These are phyloP conservation scores for Planococcus citri DNA, from an alignment of 1,140 invertebrate genomes.

Conservation along the genomic window DNA sequence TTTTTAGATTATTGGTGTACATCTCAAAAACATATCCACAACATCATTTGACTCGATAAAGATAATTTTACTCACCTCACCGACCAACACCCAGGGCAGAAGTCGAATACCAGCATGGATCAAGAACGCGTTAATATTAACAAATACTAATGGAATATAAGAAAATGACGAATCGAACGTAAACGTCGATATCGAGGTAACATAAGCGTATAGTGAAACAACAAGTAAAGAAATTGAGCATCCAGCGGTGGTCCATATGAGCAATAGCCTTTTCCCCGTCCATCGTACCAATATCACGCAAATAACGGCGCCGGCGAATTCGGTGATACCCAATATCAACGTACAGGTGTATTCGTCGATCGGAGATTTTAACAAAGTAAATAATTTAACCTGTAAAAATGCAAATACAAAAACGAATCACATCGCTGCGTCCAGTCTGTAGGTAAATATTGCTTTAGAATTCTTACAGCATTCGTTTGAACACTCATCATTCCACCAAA, in stretches of 20 bases:
- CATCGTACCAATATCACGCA: conserved; percentile 52
- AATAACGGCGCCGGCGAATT: conserved; percentile 46
- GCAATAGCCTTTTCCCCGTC: conserved; percentile 52
- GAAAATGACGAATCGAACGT: background rate
- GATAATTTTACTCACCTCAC: conserved; percentile 50
- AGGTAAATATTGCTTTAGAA: background rate
- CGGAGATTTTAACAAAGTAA: conserved; percentile 49
- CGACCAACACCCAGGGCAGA: conserved; percentile 62
- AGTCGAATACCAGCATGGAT: conserved; percentile 53
- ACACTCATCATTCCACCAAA: conserved; percentile 57
- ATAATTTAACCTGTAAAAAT: conserved; percentile 39
- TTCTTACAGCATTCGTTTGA: conserved; percentile 52
- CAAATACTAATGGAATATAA: conserved; percentile 45
- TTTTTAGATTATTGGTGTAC: too few relatives aligned
- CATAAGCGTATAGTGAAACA: conserved; percentile 42
- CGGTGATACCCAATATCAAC: conserved; percentile 50
- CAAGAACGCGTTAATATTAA: conserved; percentile 52
- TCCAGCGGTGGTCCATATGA: conserved; percentile 49
- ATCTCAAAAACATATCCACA: too few relatives aligned
- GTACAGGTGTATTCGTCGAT: conserved; percentile 59
- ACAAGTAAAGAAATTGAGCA: conserved; percentile 46
- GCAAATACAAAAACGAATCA: background rate
- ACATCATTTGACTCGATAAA: background rate
- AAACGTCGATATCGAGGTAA: conserved; percentile 25
- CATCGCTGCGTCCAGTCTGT: too few relatives aligned